These are phyloP conservation scores for Euplagia quadripunctaria DNA, from an alignment of 2,888 invertebrate species.

Conservation along the genomic window DNA sequence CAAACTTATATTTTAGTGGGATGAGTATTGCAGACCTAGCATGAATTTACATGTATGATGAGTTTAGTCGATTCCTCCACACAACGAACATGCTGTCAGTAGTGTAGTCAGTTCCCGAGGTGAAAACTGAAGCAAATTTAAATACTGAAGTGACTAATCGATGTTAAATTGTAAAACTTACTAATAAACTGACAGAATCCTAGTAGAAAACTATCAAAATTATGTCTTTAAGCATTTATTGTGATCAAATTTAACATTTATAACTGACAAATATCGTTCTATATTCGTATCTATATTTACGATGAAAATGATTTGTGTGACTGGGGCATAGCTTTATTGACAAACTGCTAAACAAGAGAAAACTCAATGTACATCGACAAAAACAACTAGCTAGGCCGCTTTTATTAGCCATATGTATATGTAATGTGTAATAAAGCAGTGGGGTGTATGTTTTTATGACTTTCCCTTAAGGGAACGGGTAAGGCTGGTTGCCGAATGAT, in stretches of 20 bases:
- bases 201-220: background rate
- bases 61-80: too few relatives aligned
- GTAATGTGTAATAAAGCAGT: slow-evolving; percentile 67
- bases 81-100: too few relatives aligned
- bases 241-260: background rate
- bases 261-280: background rate
- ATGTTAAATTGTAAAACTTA: too few relatives aligned
- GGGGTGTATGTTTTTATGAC: slow-evolving; percentile 65
- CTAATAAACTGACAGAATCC: too few relatives aligned
- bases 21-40: too few relatives aligned
- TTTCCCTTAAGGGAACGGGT: slow-evolving; percentile 46
- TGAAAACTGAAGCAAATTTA: too few relatives aligned
- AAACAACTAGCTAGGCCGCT: slow-evolving; percentile 45
- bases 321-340: slow-evolving; percentile 35
- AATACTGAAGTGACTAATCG: too few relatives aligned
- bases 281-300: background rate
- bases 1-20: too few relatives aligned
- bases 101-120: too few relatives aligned
- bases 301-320: slow-evolving; percentile 1
- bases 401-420: slow-evolving; percentile 69
- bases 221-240: background rate
- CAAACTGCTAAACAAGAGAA: slow-evolving; percentile 31
- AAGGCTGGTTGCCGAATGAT: slow-evolving; percentile 39
- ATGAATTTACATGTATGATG: too few relatives aligned
- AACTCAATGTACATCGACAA: slow-evolving; percentile 36